A percentile compares a stretch with the other conserved stretches of the same genome.
Evolutionary conservation across 1,140 invertebrate species (phyloP).

Genomic region (Brachionus asplanchnoidis): DNA sequence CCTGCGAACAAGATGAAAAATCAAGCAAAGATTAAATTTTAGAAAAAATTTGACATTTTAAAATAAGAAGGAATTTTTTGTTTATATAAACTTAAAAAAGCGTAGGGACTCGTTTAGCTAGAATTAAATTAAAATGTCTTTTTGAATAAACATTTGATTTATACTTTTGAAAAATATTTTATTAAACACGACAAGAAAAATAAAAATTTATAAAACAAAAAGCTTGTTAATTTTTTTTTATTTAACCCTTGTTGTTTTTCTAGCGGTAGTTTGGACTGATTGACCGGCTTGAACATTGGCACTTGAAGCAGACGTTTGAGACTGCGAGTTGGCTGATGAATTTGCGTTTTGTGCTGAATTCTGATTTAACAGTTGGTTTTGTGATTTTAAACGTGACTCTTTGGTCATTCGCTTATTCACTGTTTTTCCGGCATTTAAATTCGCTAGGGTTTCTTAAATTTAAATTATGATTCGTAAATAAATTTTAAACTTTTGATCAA

Average conservation of each 20-base stretch:
- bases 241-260: neutral
- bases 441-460: constrained; percentile 1
- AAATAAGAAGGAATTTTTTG: constrained; percentile 2
- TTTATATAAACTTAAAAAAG: neutral
- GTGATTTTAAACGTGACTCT: neutral
- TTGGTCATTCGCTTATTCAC: neutral
- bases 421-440: constrained; percentile 16
- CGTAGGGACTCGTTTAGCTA: neutral
- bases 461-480: neutral
- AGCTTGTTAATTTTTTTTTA: neutral
- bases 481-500: too few species aligned
- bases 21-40: constrained; percentile 28
- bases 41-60: neutral
- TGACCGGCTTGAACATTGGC: neutral
- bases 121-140: constrained; percentile 4
- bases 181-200: neutral
- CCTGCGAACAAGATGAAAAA: constrained; percentile 20
- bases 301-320: neutral
- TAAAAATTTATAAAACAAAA: neutral
- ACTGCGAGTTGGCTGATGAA: neutral
- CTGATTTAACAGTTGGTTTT: constrained; percentile 14
- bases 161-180: constrained; percentile 22
- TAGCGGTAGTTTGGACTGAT: neutral
- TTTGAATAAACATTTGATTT: constrained; percentile 15
- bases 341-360: neutral